Evolutionary conservation across 2,113 vertebrate genomes (phyloP).

Genomic region (Herpailurus yagouaroundi): DNA sequence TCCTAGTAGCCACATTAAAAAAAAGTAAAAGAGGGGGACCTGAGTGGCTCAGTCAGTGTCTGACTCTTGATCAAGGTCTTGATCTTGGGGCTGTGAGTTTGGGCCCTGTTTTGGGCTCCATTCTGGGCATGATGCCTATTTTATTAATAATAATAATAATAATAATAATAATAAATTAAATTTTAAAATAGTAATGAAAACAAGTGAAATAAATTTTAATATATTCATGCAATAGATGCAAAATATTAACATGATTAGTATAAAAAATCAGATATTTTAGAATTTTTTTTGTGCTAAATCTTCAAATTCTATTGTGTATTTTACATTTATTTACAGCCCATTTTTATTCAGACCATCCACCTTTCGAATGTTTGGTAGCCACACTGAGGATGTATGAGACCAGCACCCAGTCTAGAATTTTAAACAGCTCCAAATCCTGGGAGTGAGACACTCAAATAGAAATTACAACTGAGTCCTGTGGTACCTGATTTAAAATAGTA

Average conservation of each 20-base stretch:
- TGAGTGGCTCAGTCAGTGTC: too few species aligned
- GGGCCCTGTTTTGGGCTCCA: too few species aligned
- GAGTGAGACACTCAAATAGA: background rate
- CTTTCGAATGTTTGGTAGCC: background rate
- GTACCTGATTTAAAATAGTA: background rate
- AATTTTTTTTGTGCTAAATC: background rate
- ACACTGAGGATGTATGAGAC: background rate
- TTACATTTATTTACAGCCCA: background rate
- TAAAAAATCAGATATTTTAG: background rate
- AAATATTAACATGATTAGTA: background rate
- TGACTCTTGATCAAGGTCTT: too few species aligned
- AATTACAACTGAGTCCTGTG: background rate
- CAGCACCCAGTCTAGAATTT: background rate
- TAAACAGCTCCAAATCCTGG: background rate
- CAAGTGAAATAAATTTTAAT: background rate
- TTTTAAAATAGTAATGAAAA: background rate
- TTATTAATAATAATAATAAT: too few species aligned
- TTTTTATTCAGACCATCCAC: background rate
- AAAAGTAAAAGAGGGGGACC: background rate
- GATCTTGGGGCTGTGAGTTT: too few species aligned
- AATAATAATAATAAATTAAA: too few species aligned
- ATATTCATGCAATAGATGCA: background rate
- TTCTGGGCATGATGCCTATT: too few species aligned
- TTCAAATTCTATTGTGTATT: background rate
- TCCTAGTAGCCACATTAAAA: background rate